Percentiles rank a stretch among this genome's conserved stretches.
Conservation (phyloP, 1,140 invertebrate species). For the Phocides pigmalion region DNA sequence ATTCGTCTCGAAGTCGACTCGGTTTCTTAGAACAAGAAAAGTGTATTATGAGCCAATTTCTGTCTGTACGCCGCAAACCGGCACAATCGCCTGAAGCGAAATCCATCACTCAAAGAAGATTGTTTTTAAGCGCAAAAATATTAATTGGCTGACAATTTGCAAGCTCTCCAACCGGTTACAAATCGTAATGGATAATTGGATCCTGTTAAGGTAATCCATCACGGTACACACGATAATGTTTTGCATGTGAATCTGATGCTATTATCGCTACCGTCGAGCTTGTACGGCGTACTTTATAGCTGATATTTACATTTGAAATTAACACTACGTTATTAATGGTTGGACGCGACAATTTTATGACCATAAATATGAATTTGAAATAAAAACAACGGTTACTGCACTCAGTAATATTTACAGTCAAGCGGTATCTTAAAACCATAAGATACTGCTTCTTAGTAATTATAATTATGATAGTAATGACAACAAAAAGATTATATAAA, state of each 20-base stretch:
- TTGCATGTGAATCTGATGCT: constrained; percentile 18
- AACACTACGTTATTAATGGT: constrained; percentile 9
- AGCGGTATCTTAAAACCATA: too few relatives aligned
- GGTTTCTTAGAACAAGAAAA: constrained; percentile 24
- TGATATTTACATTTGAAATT: constrained; percentile 29
- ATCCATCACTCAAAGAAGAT: constrained; percentile 45
- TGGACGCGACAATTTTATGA: not conserved
- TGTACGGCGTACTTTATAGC: constrained; percentile 13
- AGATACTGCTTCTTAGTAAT: too few relatives aligned
- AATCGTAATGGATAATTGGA: constrained; percentile 46
- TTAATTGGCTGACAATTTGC: constrained; percentile 52
- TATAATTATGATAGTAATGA: too few relatives aligned
- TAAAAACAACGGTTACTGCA: too few relatives aligned
- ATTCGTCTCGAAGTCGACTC: not conserved
- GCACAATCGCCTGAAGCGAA: constrained; percentile 25
- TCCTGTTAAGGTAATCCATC: constrained; percentile 35
- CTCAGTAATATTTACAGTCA: too few relatives aligned
- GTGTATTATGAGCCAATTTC: constrained; percentile 31
- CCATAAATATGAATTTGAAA: too few relatives aligned
- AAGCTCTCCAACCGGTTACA: constrained; percentile 28
- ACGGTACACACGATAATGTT: constrained; percentile 12
- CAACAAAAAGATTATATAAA: too few relatives aligned
- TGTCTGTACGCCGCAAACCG: constrained; percentile 16
- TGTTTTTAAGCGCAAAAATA: constrained; percentile 49
- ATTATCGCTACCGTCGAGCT: constrained; percentile 14